Conservation (phyloP, 2,113 vertebrate species). For the Aix galericulata region DNA sequence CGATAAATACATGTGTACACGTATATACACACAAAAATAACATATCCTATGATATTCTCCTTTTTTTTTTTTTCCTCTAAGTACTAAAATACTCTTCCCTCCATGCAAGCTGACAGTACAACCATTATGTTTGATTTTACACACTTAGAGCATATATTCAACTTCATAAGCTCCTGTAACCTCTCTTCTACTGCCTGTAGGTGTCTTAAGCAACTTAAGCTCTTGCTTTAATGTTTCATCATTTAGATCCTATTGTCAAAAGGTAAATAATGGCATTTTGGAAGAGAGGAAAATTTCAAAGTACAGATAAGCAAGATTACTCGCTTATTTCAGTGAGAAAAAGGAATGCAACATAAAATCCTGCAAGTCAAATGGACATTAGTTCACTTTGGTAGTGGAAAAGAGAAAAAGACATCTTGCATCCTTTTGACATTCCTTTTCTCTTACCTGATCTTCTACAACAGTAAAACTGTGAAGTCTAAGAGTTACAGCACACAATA, state of each 20-base stretch:
- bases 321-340: background rate
- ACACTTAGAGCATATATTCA: background rate
- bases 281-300: background rate
- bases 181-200: background rate
- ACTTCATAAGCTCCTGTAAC: background rate
- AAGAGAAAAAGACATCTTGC: background rate
- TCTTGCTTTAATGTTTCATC: background rate
- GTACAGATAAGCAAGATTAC: background rate
- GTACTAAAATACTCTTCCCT: background rate
- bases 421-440: background rate
- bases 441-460: background rate
- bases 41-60: background rate
- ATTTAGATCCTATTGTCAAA: background rate
- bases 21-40: background rate
- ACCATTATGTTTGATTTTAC: background rate
- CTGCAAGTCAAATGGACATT: background rate
- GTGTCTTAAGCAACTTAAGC: background rate
- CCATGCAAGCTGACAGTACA: background rate
- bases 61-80: background rate
- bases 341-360: background rate
- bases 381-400: background rate
- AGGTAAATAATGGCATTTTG: background rate
- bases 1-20: background rate
- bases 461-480: background rate
- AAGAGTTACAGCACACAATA: background rate